phyloP scores from a whole-genome alignment of 2,888 invertebrate genomes.

The Eulithis testata region DNA sequence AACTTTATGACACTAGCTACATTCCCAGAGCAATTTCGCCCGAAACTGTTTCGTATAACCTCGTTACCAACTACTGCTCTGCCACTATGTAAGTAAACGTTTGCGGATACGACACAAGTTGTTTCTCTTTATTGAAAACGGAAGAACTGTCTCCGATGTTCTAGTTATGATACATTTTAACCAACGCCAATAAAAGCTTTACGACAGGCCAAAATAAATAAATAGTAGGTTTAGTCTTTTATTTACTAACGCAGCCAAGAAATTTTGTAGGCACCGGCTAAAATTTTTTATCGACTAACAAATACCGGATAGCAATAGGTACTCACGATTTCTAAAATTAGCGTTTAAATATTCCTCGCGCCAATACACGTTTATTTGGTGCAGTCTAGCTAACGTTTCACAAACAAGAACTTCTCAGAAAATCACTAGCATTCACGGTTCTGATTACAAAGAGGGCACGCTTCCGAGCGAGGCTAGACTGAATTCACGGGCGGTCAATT shows the following conservation, averaged over 20 bases:
- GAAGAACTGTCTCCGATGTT: constrained; percentile 39
- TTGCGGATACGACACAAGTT: constrained; percentile 69
- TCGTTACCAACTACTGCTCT: constrained; percentile 73
- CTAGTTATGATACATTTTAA: constrained; percentile 29
- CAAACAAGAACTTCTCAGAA: constrained; percentile 26
- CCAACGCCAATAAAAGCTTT: constrained; percentile 21
- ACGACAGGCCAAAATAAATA: background rate
- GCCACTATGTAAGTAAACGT: constrained; percentile 70
- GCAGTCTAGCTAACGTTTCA: constrained; percentile 17
- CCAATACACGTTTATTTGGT: constrained; percentile 1
- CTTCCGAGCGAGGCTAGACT: constrained; percentile 31
- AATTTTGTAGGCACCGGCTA: background rate
- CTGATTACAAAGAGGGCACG: constrained; percentile 38
- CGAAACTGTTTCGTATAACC: constrained; percentile 76
- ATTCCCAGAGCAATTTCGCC: constrained; percentile 74
- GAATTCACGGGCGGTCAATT: constrained; percentile 39
- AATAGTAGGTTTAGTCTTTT: background rate
- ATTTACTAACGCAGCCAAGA: background rate
- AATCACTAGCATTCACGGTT: constrained; percentile 32
- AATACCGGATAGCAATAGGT: background rate
- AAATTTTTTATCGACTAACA: too few relatives aligned
- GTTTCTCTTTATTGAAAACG: constrained; percentile 76
- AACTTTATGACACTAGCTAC: constrained; percentile 79
- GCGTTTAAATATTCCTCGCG: background rate
- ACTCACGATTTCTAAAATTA: background rate